Percentiles rank a stretch among this genome's conserved stretches.
Evolutionary conservation across 2,113 vertebrate genomes (phyloP).

Genomic region (Egretta garzetta): DNA sequence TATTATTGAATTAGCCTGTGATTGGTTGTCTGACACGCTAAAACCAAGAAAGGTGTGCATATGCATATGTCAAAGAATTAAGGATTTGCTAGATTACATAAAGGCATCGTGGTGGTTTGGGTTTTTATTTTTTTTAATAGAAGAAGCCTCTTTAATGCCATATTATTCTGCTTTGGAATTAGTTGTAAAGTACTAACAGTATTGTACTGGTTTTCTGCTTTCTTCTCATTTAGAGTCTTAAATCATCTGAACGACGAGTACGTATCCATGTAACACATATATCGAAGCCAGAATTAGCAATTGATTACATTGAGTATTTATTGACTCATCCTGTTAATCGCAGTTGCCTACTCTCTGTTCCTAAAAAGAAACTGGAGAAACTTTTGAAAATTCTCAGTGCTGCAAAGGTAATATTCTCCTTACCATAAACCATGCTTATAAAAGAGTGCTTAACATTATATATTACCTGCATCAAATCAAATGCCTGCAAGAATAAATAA

Average conservation of each 20-base stretch:
- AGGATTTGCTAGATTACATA: not conserved
- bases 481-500: not conserved
- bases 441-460: not conserved
- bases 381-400: constrained; percentile 80
- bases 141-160: not conserved
- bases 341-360: constrained; percentile 76
- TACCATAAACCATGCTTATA: not conserved
- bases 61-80: not conserved
- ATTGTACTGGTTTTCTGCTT: not conserved
- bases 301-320: constrained; percentile 88
- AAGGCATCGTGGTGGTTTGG: not conserved
- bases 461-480: not conserved
- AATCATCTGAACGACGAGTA: constrained; percentile 67
- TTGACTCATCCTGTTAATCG: constrained; percentile 79
- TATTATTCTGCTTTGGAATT: not conserved
- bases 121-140: not conserved
- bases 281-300: constrained; percentile 84
- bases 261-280: constrained; percentile 75
- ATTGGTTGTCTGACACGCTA: constrained; percentile 83
- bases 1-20: constrained; percentile 82
- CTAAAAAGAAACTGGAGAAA: constrained; percentile 75
- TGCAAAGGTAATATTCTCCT: constrained; percentile 79
- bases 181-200: not conserved
- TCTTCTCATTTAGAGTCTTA: constrained; percentile 59
- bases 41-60: constrained; percentile 71